Percentiles rank a stretch among this genome's conserved stretches.
Conservation (phyloP, 2,113 vertebrate species). For the Cyphomyrus discorhynchus region DNA sequence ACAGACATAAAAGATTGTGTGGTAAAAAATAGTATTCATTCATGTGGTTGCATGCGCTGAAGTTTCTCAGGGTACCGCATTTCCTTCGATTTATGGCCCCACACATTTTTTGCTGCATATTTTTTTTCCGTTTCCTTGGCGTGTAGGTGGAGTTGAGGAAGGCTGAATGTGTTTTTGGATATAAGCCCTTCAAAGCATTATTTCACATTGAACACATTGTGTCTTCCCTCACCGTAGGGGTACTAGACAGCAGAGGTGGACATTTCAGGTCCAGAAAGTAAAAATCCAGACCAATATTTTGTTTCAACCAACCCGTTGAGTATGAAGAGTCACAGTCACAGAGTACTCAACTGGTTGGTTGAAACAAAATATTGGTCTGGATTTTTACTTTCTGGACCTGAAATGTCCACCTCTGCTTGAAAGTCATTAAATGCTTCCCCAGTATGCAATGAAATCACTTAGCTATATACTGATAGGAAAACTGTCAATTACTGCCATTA, state of each 20-base stretch:
- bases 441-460: neutral
- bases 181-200: neutral
- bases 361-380: no score
- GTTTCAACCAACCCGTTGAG: neutral
- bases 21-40: neutral
- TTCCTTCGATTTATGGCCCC: neutral
- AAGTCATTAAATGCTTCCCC: neutral
- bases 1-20: constrained; percentile 6
- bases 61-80: neutral
- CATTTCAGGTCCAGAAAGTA: no score
- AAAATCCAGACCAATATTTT: no score
- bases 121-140: neutral
- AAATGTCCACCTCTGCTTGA: no score
- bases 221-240: neutral
- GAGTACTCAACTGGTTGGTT: no score
- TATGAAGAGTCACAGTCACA: no score
- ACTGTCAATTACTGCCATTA: constrained; percentile 1
- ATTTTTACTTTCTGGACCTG: no score
- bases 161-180: neutral
- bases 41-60: neutral
- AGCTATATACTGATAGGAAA: constrained; percentile 7
- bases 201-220: neutral
- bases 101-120: neutral
- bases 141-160: neutral
- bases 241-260: neutral